Conservation (phyloP, 2,888 invertebrate species). For the Sicus ferrugineus region DNA sequence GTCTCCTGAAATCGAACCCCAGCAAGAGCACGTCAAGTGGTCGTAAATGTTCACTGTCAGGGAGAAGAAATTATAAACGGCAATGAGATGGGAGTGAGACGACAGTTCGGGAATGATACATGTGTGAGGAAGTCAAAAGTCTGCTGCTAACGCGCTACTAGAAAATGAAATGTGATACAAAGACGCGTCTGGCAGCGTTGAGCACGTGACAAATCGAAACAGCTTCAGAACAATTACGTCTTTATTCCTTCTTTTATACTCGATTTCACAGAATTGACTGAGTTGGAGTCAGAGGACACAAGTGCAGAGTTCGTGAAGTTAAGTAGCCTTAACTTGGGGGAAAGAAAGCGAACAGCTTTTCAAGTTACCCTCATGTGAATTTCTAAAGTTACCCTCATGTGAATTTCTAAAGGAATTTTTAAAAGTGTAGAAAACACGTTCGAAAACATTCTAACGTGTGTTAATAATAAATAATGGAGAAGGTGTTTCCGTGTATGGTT, state of each 20-base stretch:
- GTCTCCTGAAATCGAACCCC: background rate
- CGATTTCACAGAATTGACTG: background rate
- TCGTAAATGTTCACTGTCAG: slow-evolving; percentile 26
- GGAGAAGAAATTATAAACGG: slow-evolving; percentile 29
- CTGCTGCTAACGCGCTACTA: background rate
- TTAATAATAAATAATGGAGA: no score
- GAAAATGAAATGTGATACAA: slow-evolving; percentile 34
- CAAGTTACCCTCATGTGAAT: no score
- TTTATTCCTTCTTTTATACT: slow-evolving; percentile 5
- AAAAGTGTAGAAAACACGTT: no score
- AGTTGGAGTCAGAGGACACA: background rate
- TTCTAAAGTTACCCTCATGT: no score
- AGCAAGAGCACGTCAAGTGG: slow-evolving; percentile 17
- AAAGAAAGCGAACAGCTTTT: no score
- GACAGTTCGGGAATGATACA: no score
- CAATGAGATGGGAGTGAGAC: background rate
- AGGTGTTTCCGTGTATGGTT: no score
- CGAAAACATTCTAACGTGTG: no score
- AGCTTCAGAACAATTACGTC: slow-evolving; percentile 43
- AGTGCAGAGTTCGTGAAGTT: background rate
- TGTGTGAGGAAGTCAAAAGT: background rate
- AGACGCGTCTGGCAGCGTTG: slow-evolving; percentile 27
- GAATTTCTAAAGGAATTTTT: no score
- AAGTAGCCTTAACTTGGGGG: no score
- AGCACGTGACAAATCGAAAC: slow-evolving; percentile 47